Base-by-base conservation (phyloP, 2,797 vertebrate genomes). In the Buphagus erythrorhynchus region DNA sequence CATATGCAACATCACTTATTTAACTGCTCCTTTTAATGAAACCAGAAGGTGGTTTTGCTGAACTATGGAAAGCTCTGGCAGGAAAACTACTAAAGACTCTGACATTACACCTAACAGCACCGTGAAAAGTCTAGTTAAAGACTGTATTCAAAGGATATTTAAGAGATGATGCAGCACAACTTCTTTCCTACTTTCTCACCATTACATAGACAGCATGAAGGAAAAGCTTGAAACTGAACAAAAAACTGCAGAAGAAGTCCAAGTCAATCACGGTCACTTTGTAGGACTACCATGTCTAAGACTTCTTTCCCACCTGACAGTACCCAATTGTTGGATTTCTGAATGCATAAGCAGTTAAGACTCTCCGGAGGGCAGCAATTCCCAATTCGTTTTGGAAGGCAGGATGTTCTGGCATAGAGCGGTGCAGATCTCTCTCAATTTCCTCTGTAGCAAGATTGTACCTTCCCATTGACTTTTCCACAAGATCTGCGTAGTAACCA, bases 371-470 rank as follows among this genome's bases (percentile, higher is more conserved):
- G 0, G 99, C 99, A 0, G 99, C 99, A 5, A 99, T 99, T 51
- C 99, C 99, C 7, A 98, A 96, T 91, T 99, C 99, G 1, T 99
- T 99, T 97, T 99, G 99, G 97, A 99, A 99, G 62, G 99, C 99
- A 13, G 98, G 98, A 97, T 99, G 99, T 94, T 99, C 99, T 0
- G 99, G 99, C 99, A 99, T 99, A 9, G 99, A 99, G n/a, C 99
- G 99, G 93, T 99, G 99, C 36, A 99, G 98, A 97, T 99, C 99
- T 7, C 99, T 98, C 97, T 99, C 99, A 1, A 99, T 99, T 97
- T 99, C 99, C 82, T 99, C 99, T 0, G 99, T 99, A 12, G 99
- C 99, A 73, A 99, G 96, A 14, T 97, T 99, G 81, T 98, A 99
- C 63, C 97, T 98, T 7, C 99, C 99, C 94, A 97, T 98, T 48